Evolutionary conservation across 2,888 invertebrate genomes (phyloP).

Genomic region (Onthophagus sagittarius): DNA sequence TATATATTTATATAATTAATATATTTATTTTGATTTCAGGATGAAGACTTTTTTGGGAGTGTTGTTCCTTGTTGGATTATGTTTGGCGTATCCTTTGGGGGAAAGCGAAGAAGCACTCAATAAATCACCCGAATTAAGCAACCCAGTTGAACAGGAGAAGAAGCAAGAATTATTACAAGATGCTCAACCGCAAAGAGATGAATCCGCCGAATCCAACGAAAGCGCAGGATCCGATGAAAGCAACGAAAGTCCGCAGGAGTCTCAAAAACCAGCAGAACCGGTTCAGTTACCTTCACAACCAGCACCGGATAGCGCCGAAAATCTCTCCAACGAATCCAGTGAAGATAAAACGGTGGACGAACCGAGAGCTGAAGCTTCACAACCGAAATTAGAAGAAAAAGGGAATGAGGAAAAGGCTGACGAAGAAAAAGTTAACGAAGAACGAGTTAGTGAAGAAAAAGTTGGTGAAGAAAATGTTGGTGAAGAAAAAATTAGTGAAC

Average conservation of each 20-base stretch:
- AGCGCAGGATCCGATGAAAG: slow-evolving; percentile 39
- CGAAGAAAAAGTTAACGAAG: slow-evolving; percentile 5
- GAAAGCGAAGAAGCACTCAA: slow-evolving; percentile 45
- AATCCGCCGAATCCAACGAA: slow-evolving; percentile 34
- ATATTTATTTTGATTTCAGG: slow-evolving; percentile 44
- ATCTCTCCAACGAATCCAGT: slow-evolving; percentile 21
- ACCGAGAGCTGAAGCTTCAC: slow-evolving; percentile 28
- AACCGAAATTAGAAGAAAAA: slow-evolving; percentile 34
- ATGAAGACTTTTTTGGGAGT: slow-evolving; percentile 64
- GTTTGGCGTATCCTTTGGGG: slow-evolving; percentile 59
- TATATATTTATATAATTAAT: too few species aligned
- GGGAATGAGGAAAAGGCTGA: background rate
- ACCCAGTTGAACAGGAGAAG: slow-evolving; percentile 43
- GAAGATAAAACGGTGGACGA: slow-evolving; percentile 22
- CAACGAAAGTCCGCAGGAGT: slow-evolving; percentile 31
- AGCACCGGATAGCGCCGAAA: slow-evolving; percentile 25
- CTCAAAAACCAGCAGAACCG: slow-evolving; percentile 26
- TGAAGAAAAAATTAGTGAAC: slow-evolving; percentile 28
- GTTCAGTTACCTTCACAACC: slow-evolving; percentile 28
- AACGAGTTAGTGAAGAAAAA: slow-evolving; percentile 22
- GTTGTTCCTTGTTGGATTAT: slow-evolving; percentile 54
- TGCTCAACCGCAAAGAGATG: slow-evolving; percentile 29
- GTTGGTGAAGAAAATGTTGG: slow-evolving; percentile 31
- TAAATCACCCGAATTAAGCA: slow-evolving; percentile 45
- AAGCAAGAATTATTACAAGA: slow-evolving; percentile 30